Evolutionary conservation across 2,113 vertebrate genomes (phyloP).

Genomic region (Paramisgurnus dabryanus): DNA sequence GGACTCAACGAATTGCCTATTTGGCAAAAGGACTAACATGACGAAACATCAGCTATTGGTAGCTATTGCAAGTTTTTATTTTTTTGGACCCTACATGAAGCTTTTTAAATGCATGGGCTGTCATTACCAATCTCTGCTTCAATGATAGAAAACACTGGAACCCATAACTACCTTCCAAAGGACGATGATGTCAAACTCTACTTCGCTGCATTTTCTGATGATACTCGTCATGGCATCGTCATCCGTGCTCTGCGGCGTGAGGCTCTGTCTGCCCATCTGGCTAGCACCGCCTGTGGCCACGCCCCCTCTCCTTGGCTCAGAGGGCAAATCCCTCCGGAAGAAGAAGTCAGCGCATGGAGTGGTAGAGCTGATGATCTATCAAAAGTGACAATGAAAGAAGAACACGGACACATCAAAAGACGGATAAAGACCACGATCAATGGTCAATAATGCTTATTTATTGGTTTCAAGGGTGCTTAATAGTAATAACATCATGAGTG

Average conservation of each 20-base stretch:
- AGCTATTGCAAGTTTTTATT: too few relatives aligned
- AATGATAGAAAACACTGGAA: constrained; percentile 18
- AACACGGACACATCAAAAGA: background rate
- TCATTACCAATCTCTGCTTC: background rate
- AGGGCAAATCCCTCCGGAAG: constrained; percentile 79
- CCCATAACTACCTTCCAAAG: constrained; percentile 87
- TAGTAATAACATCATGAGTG: background rate
- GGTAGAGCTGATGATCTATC: constrained; percentile 90
- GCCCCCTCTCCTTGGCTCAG: constrained; percentile 69
- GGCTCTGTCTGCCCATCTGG: constrained; percentile 47
- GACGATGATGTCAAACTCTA: constrained; percentile 88
- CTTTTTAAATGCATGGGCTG: too few relatives aligned
- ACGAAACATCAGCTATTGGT: too few relatives aligned
- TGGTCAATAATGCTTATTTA: background rate
- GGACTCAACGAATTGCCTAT: too few relatives aligned
- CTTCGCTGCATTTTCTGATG: constrained; percentile 84
- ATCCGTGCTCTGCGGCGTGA: background rate
- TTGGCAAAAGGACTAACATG: too few relatives aligned
- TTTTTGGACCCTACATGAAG: too few relatives aligned
- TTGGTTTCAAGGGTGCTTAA: background rate
- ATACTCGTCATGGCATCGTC: constrained; percentile 70
- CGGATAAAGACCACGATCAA: background rate
- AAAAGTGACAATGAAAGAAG: background rate
- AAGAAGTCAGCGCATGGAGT: constrained; percentile 97
- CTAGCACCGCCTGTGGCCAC: constrained; percentile 40